Conservation (phyloP, 2,888 invertebrate genomes). For the Cheilosia scutellata region DNA sequence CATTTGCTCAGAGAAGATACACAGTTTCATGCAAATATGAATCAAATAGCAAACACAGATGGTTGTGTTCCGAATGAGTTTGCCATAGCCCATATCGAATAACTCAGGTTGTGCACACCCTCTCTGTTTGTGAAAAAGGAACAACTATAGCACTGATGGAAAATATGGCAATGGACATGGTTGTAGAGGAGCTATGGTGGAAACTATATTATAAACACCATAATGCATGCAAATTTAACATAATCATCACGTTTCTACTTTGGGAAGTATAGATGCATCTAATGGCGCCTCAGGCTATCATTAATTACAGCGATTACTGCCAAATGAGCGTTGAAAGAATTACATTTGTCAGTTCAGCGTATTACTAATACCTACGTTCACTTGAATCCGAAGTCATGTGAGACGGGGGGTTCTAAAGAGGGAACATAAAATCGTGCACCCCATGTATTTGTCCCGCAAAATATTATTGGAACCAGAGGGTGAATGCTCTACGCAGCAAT, state of each 20-base stretch:
- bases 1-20: constrained; percentile 34
- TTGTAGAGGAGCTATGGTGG: constrained; percentile 14
- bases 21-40: constrained; percentile 54
- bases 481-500: too few species aligned
- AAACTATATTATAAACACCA: constrained; percentile 20
- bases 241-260: constrained; percentile 50
- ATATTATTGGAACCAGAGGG: too few species aligned
- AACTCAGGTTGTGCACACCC: not conserved
- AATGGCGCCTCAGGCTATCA: constrained; percentile 2
- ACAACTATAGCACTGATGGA: not conserved
- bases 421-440: too few species aligned
- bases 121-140: not conserved
- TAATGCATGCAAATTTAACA: constrained; percentile 26
- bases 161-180: not conserved
- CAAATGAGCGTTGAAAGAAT: not conserved
- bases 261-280: not conserved
- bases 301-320: not conserved
- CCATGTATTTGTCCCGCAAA: too few species aligned
- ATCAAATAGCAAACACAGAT: constrained; percentile 69
- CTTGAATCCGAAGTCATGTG: too few species aligned
- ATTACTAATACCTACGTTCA: too few species aligned
- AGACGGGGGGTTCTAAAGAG: too few species aligned
- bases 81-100: constrained; percentile 16
- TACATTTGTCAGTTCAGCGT: too few species aligned
- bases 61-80: constrained; percentile 38